phyloP scores from a whole-genome alignment of 2,888 invertebrate genomes.

The Itoplectis maculator region DNA sequence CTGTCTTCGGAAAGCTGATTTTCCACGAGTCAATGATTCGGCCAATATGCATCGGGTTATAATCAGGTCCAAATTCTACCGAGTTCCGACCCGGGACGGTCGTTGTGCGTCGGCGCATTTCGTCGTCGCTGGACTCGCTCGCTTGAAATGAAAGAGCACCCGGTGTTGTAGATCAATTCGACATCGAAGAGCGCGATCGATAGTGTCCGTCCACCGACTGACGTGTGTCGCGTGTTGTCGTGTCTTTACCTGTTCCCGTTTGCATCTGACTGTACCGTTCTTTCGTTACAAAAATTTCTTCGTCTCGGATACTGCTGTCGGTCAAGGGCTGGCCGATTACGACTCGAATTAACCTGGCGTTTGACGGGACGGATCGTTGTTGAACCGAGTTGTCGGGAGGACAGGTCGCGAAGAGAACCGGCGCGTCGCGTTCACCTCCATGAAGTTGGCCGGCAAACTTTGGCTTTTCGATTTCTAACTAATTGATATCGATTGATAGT shows the following conservation, averaged over 20 bases:
- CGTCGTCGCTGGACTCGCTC: conserved; percentile 11
- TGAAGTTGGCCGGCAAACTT: no score
- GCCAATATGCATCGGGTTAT: conserved; percentile 4
- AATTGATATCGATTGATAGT: no score
- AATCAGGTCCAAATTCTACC: background rate
- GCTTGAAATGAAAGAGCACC: background rate
- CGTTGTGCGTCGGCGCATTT: background rate
- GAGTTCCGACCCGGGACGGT: background rate
- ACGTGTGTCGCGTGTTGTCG: background rate
- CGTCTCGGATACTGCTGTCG: conserved; percentile 2
- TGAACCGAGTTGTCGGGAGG: no score
- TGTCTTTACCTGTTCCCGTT: background rate
- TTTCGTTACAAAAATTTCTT: conserved; percentile 25
- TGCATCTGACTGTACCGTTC: background rate
- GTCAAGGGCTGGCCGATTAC: background rate
- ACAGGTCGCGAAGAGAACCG: no score
- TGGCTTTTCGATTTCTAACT: no score
- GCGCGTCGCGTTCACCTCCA: no score
- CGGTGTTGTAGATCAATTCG: background rate
- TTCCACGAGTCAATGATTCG: conserved; percentile 38
- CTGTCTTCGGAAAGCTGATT: conserved; percentile 38
- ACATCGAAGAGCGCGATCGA: background rate
- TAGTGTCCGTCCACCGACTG: no score
- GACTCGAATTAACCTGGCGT: background rate
- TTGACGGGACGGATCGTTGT: background rate